These are phyloP conservation scores for Ondatra zibethicus DNA, from an alignment of 2,113 vertebrate species.

Conservation along the genomic window DNA sequence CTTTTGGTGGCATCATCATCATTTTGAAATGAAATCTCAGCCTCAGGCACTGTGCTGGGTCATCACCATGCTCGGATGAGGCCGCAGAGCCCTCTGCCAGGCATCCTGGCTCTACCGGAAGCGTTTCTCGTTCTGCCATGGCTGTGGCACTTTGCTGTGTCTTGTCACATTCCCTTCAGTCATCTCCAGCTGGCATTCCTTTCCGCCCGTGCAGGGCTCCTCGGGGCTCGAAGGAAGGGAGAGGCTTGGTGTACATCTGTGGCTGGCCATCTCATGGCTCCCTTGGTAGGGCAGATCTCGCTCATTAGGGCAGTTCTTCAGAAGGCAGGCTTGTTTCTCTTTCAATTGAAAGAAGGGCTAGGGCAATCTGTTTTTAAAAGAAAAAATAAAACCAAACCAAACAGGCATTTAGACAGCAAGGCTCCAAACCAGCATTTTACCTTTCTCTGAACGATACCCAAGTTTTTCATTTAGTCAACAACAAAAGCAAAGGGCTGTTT, in stretches of 20 bases:
- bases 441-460: background rate
- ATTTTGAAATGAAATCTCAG: background rate
- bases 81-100: background rate
- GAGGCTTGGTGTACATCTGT: accelerated
- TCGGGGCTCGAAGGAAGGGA: background rate
- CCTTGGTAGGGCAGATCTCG: background rate
- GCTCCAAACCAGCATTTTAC: background rate
- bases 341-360: background rate
- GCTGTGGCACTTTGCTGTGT: background rate
- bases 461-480: background rate
- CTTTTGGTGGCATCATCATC: background rate
- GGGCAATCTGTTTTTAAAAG: background rate
- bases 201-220: background rate
- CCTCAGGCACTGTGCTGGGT: background rate
- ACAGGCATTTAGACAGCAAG: background rate
- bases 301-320: background rate
- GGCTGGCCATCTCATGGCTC: background rate
- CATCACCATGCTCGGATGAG: background rate
- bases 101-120: background rate
- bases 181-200: background rate
- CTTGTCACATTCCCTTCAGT: background rate
- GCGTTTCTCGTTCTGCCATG: background rate
- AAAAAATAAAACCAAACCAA: too few species aligned
- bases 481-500: background rate
- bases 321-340: background rate